Base-by-base conservation (phyloP, 2,113 vertebrate genomes). In the Casuarius casuarius region DNA sequence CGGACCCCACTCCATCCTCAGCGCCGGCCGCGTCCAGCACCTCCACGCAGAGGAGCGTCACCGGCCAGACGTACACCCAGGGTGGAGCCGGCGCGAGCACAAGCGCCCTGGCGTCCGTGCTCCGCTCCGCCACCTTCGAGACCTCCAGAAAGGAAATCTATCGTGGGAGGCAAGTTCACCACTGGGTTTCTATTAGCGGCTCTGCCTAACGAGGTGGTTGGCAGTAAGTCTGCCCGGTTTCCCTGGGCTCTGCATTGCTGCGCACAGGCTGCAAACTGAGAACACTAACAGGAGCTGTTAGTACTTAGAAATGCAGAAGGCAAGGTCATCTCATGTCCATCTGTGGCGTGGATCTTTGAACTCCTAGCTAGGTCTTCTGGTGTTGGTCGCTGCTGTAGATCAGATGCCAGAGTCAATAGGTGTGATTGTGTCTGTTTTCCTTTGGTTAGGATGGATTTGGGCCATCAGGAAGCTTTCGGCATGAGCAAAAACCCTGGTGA, bases 221-320 rank as follows among this genome's bases (percentile, higher is more conserved):
- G 2, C 0, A 0, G 4, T 26, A 66, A 0, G 0, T 5, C 52
- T 79, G 62, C 19, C 25, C 26, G 10, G 0, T 7, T 42, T 38
- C 58, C 75, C 7, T 0, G 12, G 22, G 35, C 52, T 59, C 74
- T 18, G 3, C 7, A 2, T 2, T 2, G 25, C 0, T 11, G 48
- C 26, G 77, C 82, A 1, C 4, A 1, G 20, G 23, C 7, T 73
- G 52, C 28, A 29, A 9, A 62, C 14, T n/a, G 48, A 9, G 28
- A 61, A 26, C 40, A 5, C 49, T 2, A 2, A 4, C 1, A 54
- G 29, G 40, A 67, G 14, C 6, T 20, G 2, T 0, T 5, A 11
- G 52, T 3, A 62, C 54, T 25, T 25, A 23, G 72, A 31, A 72
- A 12, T 48, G 79, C 62, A 29, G 33, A 28, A 51, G 29, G 29